These are phyloP conservation scores for Steinernema carpocapsae DNA, from an alignment of 2,888 invertebrate species.

Conservation along the genomic window DNA sequence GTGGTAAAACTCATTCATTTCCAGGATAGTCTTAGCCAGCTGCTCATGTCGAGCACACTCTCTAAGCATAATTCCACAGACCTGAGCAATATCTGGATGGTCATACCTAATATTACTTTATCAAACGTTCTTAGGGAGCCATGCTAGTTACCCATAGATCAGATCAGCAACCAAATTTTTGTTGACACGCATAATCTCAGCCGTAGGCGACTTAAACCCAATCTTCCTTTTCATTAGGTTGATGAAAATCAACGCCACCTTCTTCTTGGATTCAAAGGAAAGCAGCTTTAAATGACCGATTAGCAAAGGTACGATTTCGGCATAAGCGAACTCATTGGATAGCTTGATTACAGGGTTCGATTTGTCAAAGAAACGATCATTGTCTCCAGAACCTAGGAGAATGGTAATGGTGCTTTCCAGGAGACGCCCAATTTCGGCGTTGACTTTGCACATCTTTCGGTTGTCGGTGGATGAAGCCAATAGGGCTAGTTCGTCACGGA, in stretches of 20 bases:
- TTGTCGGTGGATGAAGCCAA: background rate
- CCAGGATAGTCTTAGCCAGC: constrained; percentile 93
- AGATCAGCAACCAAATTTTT: background rate
- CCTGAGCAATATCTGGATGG: constrained; percentile 94
- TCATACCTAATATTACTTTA: constrained; percentile 77
- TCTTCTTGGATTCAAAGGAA: background rate
- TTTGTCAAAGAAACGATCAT: background rate
- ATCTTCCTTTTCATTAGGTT: background rate
- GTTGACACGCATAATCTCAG: background rate
- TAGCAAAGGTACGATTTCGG: background rate
- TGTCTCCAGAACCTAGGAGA: background rate
- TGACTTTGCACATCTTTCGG: background rate
- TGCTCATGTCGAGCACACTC: constrained; percentile 97
- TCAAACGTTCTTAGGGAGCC: background rate
- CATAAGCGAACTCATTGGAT: background rate
- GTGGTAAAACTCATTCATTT: constrained; percentile 96
- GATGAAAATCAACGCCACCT: background rate
- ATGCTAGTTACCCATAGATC: background rate
- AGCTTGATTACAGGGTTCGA: background rate
- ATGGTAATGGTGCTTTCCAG: background rate
- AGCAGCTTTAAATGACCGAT: background rate
- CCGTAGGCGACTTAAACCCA: background rate
- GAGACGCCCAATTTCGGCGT: background rate
- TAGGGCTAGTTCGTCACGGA: background rate
- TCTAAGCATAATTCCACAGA: constrained; percentile 95